These are phyloP conservation scores for Bubalus kerabau DNA, from an alignment of 2,113 vertebrate species.

Conservation along the genomic window DNA sequence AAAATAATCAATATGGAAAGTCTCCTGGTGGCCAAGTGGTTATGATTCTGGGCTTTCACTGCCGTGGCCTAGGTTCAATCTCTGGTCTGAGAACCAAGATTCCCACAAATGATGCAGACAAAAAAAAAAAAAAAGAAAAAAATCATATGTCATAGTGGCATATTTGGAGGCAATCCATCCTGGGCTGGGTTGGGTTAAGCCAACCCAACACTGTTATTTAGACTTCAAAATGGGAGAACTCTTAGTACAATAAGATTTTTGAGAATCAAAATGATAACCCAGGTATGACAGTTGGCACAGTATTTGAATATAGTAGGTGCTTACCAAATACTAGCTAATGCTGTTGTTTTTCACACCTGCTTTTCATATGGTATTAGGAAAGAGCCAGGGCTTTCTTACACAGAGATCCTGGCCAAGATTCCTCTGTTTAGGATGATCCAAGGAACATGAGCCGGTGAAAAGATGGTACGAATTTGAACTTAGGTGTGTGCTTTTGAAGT, in stretches of 20 bases:
- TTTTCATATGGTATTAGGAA: neutral
- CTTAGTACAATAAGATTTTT: neutral
- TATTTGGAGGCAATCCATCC: neutral
- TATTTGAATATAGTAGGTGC: neutral
- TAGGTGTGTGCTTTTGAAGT: neutral
- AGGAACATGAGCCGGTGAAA: neutral
- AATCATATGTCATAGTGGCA: neutral
- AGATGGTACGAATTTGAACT: neutral
- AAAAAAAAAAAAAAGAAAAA: neutral
- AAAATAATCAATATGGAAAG: neutral
- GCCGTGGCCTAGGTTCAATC: neutral
- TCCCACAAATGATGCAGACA: neutral
- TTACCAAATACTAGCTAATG: neutral
- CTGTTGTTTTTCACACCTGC: neutral
- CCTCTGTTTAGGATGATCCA: neutral
- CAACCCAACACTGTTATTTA: neutral
- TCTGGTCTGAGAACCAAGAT: neutral
- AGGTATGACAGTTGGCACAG: neutral
- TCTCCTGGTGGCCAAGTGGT: neutral
- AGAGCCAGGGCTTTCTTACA: neutral
- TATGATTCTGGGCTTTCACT: neutral
- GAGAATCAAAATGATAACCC: neutral
- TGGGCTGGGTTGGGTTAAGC: neutral
- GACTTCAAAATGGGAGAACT: neutral
- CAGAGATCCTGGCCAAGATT: neutral